Conservation (phyloP, 2,888 invertebrate species). For the Mimachlamys varia region DNA sequence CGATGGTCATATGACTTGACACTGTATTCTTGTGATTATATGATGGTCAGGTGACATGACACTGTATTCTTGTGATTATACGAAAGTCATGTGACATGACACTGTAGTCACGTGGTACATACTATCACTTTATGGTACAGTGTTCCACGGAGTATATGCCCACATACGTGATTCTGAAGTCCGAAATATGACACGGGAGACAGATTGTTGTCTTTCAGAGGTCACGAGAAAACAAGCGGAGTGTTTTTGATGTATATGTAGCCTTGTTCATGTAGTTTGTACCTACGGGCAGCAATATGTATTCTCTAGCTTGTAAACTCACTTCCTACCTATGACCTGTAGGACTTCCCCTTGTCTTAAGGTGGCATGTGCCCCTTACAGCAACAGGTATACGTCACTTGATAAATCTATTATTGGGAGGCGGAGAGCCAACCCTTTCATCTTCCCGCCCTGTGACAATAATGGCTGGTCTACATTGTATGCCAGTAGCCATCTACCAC, state of each 20-base stretch:
- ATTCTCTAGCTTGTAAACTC: background rate
- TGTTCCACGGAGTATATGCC: background rate
- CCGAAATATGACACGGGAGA: background rate
- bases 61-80: too few relatives aligned
- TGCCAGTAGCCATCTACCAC: background rate
- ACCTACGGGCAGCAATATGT: background rate
- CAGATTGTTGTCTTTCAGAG: background rate
- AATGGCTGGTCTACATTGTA: background rate
- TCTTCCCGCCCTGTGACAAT: background rate
- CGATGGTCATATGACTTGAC: too few relatives aligned
- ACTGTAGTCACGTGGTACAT: background rate
- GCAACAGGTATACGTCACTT: background rate
- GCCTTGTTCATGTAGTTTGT: background rate
- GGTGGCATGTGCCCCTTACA: background rate
- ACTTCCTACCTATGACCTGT: background rate
- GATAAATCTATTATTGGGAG: slow-evolving; percentile 23
- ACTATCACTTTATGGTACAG: background rate
- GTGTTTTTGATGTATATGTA: background rate
- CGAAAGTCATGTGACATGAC: background rate
- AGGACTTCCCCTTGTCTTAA: background rate
- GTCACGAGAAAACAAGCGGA: background rate
- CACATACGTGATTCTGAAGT: background rate
- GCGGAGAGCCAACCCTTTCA: background rate
- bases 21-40: too few relatives aligned
- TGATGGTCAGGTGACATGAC: too few relatives aligned